A percentile compares a stretch with the other conserved stretches of the same genome.
Conservation (phyloP, 2,888 invertebrate species). For the Cephalotes varians region DNA sequence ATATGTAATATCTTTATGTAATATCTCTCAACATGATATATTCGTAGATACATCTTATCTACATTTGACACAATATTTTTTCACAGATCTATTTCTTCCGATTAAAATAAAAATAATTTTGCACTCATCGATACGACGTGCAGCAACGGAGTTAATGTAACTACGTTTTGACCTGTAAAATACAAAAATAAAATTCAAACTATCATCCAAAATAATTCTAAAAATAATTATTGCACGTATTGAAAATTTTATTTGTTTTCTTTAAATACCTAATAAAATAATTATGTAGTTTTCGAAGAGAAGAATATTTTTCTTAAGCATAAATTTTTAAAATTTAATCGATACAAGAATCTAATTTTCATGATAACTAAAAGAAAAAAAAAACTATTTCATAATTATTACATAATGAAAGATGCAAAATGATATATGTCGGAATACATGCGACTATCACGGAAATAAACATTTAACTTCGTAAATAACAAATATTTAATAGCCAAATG, state of each 20-base stretch:
- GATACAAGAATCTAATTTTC: too few relatives aligned
- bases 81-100: not conserved
- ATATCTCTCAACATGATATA: not conserved
- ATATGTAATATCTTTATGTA: not conserved
- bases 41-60: not conserved
- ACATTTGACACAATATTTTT: not conserved
- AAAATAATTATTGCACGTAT: not conserved
- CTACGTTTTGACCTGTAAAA: not conserved
- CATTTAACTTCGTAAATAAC: not conserved
- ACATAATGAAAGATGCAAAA: not conserved
- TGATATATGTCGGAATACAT: not conserved
- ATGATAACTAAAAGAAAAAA: too few relatives aligned
- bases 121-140: not conserved
- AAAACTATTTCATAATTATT: too few relatives aligned
- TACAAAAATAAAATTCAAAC: not conserved
- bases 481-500: not conserved
- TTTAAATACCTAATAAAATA: constrained; percentile 1
- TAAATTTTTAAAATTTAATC: not conserved
- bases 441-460: not conserved
- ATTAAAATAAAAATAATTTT: constrained; percentile 5
- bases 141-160: not conserved
- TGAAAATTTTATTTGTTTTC: not conserved
- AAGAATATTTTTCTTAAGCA: not conserved
- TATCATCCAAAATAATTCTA: not conserved
- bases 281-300: not conserved